These are phyloP conservation scores for Corythucha ciliata DNA, from an alignment of 2,888 invertebrate species.

Conservation along the genomic window DNA sequence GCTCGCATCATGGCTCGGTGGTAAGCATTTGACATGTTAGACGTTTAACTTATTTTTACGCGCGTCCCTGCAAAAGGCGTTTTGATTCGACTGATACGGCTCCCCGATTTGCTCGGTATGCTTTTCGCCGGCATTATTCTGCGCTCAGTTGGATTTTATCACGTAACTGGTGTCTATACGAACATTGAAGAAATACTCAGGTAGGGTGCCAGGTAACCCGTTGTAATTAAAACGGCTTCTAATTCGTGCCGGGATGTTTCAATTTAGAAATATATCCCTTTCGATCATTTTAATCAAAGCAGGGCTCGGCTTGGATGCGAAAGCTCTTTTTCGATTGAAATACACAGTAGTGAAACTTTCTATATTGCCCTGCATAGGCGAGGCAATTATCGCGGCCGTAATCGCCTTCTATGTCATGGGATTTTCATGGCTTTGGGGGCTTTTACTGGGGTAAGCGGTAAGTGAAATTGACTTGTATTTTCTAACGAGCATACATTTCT, in stretches of 20 bases:
- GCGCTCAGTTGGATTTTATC: slow-evolving; percentile 44
- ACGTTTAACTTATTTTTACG: too few species aligned
- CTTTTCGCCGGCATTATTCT: slow-evolving; percentile 50
- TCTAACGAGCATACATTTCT: not conserved
- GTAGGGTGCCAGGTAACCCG: slow-evolving; percentile 18
- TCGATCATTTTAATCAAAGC: slow-evolving; percentile 47
- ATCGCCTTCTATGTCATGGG: slow-evolving; percentile 42
- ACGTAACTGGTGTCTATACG: slow-evolving; percentile 34
- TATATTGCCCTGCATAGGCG: slow-evolving; percentile 45
- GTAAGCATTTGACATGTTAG: too few species aligned
- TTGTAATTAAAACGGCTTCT: not conserved
- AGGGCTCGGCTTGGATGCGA: slow-evolving; percentile 47
- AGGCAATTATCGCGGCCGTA: slow-evolving; percentile 40
- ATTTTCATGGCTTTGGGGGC: slow-evolving; percentile 46
- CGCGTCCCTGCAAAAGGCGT: too few species aligned
- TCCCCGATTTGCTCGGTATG: slow-evolving; percentile 56
- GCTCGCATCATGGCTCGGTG: too few species aligned
- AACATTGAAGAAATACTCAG: slow-evolving; percentile 29
- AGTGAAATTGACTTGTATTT: slow-evolving; percentile 7
- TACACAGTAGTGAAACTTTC: slow-evolving; percentile 43
- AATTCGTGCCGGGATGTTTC: not conserved
- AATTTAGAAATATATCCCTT: slow-evolving; percentile 44
- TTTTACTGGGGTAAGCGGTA: slow-evolving; percentile 35
- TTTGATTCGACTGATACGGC: slow-evolving; percentile 12
- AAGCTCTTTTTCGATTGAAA: slow-evolving; percentile 43